phyloP scores from a whole-genome alignment of 2,888 invertebrate species.

The Ophion ellenae region DNA sequence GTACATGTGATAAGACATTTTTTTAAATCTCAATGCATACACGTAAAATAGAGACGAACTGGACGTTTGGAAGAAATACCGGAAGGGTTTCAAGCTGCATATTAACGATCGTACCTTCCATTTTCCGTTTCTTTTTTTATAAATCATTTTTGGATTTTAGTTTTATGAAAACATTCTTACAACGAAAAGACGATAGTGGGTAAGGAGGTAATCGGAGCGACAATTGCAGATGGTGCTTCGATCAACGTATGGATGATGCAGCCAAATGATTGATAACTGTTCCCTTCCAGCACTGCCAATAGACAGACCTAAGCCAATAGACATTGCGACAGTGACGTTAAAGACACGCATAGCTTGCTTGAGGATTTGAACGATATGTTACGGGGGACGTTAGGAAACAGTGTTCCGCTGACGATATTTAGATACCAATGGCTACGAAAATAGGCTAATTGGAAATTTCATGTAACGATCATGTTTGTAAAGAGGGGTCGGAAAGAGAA shows the following conservation, averaged over 20 bases:
- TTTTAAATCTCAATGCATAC: slow-evolving; percentile 5
- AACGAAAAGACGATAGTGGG: no score
- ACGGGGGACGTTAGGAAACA: slow-evolving; percentile 33
- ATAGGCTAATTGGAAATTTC: not conserved
- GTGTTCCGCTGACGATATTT: not conserved
- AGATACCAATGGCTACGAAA: not conserved
- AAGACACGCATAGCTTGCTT: slow-evolving; percentile 39
- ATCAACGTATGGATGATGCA: slow-evolving; percentile 28
- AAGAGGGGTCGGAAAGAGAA: not conserved
- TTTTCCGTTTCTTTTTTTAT: not conserved
- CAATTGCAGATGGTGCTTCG: not conserved
- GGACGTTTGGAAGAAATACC: slow-evolving; percentile 24
- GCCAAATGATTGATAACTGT: slow-evolving; percentile 51
- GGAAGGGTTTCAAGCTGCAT: slow-evolving; percentile 21
- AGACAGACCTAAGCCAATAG: slow-evolving; percentile 55
- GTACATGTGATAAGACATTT: slow-evolving; percentile 36
- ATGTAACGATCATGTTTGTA: not conserved
- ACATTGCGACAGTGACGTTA: slow-evolving; percentile 52
- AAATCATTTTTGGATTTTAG: not conserved
- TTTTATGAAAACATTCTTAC: not conserved
- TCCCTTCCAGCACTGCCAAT: slow-evolving; percentile 61
- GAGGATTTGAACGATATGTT: slow-evolving; percentile 38
- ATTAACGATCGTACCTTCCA: slow-evolving; percentile 5
- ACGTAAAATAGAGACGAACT: slow-evolving; percentile 27
- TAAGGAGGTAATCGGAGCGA: not conserved